Conservation (phyloP, 2,888 invertebrate species). For the Brenthis hecate region DNA sequence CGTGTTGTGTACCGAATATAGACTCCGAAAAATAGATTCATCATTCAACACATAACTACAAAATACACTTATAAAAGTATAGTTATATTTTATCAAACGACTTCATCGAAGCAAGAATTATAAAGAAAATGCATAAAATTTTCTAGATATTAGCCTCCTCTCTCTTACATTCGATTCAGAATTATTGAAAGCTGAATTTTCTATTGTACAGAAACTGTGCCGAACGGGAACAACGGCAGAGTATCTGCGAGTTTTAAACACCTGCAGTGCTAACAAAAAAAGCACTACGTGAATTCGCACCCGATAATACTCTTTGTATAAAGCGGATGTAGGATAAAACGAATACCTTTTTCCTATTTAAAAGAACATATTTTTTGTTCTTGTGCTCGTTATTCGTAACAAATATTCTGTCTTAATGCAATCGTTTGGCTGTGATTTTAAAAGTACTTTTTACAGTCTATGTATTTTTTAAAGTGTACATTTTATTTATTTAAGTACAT, state of each 20-base stretch:
- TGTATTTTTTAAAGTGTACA: no score
- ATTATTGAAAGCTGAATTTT: constrained; percentile 43
- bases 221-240: constrained; percentile 40
- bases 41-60: no score
- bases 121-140: constrained; percentile 3
- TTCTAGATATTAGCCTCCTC: constrained; percentile 10
- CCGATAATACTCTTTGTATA: constrained; percentile 36
- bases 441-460: no score
- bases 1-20: no score
- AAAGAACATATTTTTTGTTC: constrained; percentile 25
- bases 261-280: constrained; percentile 36
- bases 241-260: constrained; percentile 39
- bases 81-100: not conserved
- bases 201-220: constrained; percentile 41
- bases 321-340: constrained; percentile 33
- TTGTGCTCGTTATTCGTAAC: constrained; percentile 9
- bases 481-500: no score
- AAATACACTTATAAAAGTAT: no score
- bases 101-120: constrained; percentile 1
- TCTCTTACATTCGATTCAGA: constrained; percentile 32
- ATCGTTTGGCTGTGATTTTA: not conserved
- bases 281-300: constrained; percentile 26
- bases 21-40: no score
- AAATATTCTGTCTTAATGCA: constrained; percentile 7
- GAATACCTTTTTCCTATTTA: constrained; percentile 20